Conservation (phyloP, 1,140 invertebrate species). For the Leptinotarsa texana region DNA sequence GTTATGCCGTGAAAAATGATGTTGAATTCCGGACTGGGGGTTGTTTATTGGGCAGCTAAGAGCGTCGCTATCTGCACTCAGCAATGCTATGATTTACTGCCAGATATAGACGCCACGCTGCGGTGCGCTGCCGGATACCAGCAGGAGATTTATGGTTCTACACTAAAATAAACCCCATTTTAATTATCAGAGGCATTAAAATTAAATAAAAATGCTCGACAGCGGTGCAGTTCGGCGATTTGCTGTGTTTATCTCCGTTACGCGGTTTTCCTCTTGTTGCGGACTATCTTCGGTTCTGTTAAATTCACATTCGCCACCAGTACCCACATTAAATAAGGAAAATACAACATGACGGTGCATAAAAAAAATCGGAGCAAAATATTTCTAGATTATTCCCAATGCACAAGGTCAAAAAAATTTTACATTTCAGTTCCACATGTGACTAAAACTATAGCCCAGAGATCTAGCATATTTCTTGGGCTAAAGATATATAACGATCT, state of each 20-base stretch:
- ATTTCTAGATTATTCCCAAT: too few relatives aligned
- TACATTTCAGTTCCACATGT: too few relatives aligned
- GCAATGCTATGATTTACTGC: conserved; percentile 46
- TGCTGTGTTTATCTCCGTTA: neutral
- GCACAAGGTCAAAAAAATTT: too few relatives aligned
- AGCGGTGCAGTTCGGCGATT: neutral
- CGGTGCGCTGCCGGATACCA: conserved; percentile 37
- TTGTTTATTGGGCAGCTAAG: conserved; percentile 44
- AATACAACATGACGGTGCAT: too few relatives aligned
- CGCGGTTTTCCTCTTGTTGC: neutral
- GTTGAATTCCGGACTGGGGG: conserved; percentile 39
- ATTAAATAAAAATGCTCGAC: conserved; percentile 41
- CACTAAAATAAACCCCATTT: conserved; percentile 41
- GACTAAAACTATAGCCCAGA: too few relatives aligned
- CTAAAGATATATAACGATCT: too few relatives aligned
- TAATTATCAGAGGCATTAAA: conserved; percentile 42
- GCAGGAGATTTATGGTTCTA: conserved; percentile 38
- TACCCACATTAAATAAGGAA: too few relatives aligned
- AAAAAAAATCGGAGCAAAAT: too few relatives aligned
- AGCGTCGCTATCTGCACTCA: conserved; percentile 45
- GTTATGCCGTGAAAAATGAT: conserved; percentile 42
- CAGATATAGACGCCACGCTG: conserved; percentile 41
- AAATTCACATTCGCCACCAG: neutral
- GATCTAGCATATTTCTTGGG: too few relatives aligned
- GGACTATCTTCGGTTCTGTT: neutral